These are phyloP conservation scores for Sebastes ruberrimus DNA, from an alignment of 2,797 vertebrate species.

Conservation along the genomic window DNA sequence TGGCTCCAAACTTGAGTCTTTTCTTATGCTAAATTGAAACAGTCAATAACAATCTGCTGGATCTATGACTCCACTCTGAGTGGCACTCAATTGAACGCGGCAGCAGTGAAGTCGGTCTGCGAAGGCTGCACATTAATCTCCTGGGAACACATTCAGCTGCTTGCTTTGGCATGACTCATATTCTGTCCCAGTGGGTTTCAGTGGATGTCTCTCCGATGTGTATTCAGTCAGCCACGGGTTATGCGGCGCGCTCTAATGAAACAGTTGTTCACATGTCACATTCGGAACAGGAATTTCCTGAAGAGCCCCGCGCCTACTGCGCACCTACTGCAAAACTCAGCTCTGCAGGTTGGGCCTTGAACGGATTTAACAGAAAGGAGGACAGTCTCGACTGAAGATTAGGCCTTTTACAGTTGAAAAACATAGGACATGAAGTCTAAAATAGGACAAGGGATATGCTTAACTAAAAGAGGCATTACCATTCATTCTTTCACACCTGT, in stretches of 20 bases:
- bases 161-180: slow-evolving; percentile 61
- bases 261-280: slow-evolving; percentile 52
- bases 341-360: slow-evolving; percentile 35
- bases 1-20: slow-evolving; percentile 12
- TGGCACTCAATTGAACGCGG: slow-evolving; percentile 8
- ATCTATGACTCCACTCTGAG: background rate
- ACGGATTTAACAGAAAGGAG: background rate
- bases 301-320: slow-evolving; percentile 26
- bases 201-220: slow-evolving; percentile 35
- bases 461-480: background rate
- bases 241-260: slow-evolving; percentile 21
- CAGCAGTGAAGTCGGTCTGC: background rate
- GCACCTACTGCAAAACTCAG: background rate
- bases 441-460: background rate
- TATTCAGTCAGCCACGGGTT: slow-evolving; percentile 34
- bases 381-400: background rate
- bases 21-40: slow-evolving; percentile 34
- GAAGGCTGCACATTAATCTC: slow-evolving; percentile 41
- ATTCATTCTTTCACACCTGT: background rate
- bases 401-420: background rate
- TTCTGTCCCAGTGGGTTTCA: slow-evolving; percentile 34
- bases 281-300: slow-evolving; percentile 63
- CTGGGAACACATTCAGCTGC: slow-evolving; percentile 49
- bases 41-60: slow-evolving; percentile 19
- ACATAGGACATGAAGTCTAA: background rate